Evolutionary conservation across 1,140 invertebrate genomes (phyloP).

Genomic region (Drosophila bifasciata): DNA sequence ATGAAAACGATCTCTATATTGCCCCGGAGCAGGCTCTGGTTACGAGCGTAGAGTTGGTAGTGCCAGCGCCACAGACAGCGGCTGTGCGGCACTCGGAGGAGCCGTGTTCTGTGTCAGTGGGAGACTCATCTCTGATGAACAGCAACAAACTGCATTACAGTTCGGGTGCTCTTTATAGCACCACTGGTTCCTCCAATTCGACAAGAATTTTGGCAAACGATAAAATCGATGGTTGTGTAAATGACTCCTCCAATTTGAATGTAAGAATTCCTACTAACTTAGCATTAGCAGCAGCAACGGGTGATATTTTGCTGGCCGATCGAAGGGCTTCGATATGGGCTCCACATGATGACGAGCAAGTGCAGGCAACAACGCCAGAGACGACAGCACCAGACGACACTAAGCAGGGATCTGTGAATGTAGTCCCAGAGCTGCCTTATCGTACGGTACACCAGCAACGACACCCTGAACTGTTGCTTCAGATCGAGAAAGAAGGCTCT

Average conservation of each 20-base stretch:
- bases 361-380: neutral
- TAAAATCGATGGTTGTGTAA: conserved; percentile 76
- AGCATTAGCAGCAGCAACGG: conserved; percentile 55
- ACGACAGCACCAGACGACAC: neutral
- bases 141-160: conserved; percentile 25
- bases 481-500: conserved; percentile 57
- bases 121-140: conserved; percentile 5
- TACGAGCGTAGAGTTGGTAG: conserved; percentile 65
- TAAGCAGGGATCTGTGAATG: conserved; percentile 25
- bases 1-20: conserved; percentile 39
- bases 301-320: conserved; percentile 67
- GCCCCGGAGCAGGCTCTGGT: conserved; percentile 70
- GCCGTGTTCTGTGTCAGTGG: neutral
- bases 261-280: conserved; percentile 72
- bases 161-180: conserved; percentile 26
- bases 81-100: neutral
- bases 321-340: conserved; percentile 52
- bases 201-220: conserved; percentile 32
- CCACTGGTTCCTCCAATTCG: conserved; percentile 25
- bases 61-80: conserved; percentile 38
- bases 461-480: conserved; percentile 53
- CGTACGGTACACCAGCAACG: conserved; percentile 33
- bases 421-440: conserved; percentile 34
- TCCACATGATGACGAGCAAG: conserved; percentile 57
- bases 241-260: conserved; percentile 66